A percentile compares a stretch with the other conserved stretches of the same genome.
Conservation (phyloP, 2,888 invertebrate species). For the Cremastinae sp. region DNA sequence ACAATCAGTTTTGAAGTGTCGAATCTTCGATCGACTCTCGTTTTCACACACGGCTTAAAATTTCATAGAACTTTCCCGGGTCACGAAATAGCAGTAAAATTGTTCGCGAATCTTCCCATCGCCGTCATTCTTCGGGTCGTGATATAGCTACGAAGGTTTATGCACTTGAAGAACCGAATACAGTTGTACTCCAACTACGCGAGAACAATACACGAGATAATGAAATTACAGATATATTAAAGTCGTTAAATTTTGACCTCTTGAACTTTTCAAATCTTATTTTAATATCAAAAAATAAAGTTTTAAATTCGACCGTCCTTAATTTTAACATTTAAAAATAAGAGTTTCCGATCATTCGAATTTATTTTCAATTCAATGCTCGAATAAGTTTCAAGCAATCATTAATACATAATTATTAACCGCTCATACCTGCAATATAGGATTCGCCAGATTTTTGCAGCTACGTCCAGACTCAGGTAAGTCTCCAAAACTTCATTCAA, state of each 20-base stretch:
- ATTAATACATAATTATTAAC: too few species aligned
- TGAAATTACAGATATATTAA: slow-evolving; percentile 29
- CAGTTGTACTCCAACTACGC: not conserved
- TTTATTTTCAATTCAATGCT: too few species aligned
- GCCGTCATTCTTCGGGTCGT: slow-evolving; percentile 42
- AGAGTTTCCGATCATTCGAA: too few species aligned
- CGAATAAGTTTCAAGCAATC: too few species aligned
- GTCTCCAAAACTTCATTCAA: too few species aligned
- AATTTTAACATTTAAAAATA: too few species aligned
- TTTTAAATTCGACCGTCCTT: too few species aligned
- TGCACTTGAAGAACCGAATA: not conserved
- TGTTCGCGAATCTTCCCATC: slow-evolving; percentile 46
- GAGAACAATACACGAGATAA: not conserved
- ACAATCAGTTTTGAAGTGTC: slow-evolving; percentile 10
- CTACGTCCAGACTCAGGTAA: too few species aligned
- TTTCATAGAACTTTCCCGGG: slow-evolving; percentile 36
- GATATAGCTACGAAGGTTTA: slow-evolving; percentile 51
- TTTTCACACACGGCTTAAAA: slow-evolving; percentile 22
- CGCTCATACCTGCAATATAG: too few species aligned
- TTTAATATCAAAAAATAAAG: too few species aligned
- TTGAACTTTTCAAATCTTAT: not conserved
- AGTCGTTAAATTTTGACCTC: slow-evolving; percentile 21
- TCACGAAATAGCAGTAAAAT: slow-evolving; percentile 58
- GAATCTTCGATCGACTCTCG: slow-evolving; percentile 26
- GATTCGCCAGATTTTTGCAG: too few species aligned